Evolutionary conservation across 2,797 vertebrate species (phyloP).

Genomic region (Netta rufina): DNA sequence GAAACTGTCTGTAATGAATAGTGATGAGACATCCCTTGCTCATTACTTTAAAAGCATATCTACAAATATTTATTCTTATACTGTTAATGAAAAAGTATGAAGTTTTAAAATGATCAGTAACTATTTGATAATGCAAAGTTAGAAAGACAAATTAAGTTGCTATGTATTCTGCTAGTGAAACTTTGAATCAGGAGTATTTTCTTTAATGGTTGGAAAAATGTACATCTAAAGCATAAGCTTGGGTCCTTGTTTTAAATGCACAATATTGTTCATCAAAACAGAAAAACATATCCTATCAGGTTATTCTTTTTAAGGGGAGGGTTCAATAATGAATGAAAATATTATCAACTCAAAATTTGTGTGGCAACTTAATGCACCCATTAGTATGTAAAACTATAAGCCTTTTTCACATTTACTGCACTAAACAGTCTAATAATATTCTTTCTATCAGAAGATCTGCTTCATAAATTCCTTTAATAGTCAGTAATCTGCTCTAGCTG

Average conservation of each 20-base stretch:
- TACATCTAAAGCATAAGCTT: background rate
- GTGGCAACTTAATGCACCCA: constrained; percentile 47
- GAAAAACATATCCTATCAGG: background rate
- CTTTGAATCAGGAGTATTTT: background rate
- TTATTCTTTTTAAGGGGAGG: constrained; percentile 1
- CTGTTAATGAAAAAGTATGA: background rate
- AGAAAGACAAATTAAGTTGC: background rate
- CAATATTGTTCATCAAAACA: background rate
- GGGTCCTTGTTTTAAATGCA: background rate
- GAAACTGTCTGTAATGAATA: background rate
- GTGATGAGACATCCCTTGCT: background rate
- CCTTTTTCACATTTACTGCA: constrained; percentile 44
- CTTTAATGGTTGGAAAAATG: background rate
- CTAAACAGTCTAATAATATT: constrained; percentile 64
- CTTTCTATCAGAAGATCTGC: constrained; percentile 65
- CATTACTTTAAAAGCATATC: background rate
- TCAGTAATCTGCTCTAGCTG: constrained; percentile 67
- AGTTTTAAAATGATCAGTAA: background rate
- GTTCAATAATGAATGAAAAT: constrained; percentile 48
- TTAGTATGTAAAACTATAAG: constrained; percentile 63
- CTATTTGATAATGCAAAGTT: background rate
- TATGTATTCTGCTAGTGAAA: background rate
- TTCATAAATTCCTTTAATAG: constrained; percentile 73
- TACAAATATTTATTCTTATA: background rate
- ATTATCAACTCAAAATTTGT: constrained; percentile 26